Evolutionary conservation across 2,888 invertebrate genomes (phyloP).

Genomic region (Melieria crassipennis): DNA sequence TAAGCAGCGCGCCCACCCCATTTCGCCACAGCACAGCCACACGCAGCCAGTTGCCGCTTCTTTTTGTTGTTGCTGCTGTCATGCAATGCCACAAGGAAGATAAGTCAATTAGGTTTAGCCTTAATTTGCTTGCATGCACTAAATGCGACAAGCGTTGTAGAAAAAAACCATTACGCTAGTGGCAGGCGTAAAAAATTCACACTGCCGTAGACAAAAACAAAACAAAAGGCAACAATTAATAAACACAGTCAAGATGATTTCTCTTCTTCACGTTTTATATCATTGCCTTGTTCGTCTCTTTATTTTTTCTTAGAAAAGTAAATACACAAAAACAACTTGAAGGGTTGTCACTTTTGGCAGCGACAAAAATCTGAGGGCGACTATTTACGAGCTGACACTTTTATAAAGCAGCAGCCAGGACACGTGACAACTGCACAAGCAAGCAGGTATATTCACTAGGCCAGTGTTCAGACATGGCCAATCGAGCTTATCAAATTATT

Average conservation of each 20-base stretch:
- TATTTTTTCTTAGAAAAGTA: too few relatives aligned
- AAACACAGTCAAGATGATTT: background rate
- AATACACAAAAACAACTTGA: too few relatives aligned
- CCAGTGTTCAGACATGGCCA: background rate
- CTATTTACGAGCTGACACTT: background rate
- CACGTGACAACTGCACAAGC: background rate
- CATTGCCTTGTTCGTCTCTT: too few relatives aligned
- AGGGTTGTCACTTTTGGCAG: too few relatives aligned
- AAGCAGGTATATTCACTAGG: background rate
- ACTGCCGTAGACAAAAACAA: background rate
- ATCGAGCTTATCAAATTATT: conserved; percentile 22
- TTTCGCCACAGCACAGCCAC: background rate
- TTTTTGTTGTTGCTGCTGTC: conserved; percentile 40
- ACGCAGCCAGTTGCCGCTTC: conserved; percentile 40
- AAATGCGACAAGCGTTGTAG: background rate
- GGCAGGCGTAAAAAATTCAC: background rate
- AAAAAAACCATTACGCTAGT: conserved; percentile 4
- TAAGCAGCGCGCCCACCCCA: conserved; percentile 27
- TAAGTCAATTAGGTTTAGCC: conserved; percentile 60
- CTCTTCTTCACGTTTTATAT: background rate
- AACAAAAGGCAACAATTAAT: conserved; percentile 26
- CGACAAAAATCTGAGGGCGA: background rate
- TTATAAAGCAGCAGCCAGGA: background rate
- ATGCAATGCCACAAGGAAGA: conserved; percentile 48
- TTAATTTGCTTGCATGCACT: conserved; percentile 49